Evolutionary conservation across 2,888 invertebrate genomes (phyloP), one percentile per base, ranked within the genome.

Genomic region (Enchytraeus crypticus): DNA sequence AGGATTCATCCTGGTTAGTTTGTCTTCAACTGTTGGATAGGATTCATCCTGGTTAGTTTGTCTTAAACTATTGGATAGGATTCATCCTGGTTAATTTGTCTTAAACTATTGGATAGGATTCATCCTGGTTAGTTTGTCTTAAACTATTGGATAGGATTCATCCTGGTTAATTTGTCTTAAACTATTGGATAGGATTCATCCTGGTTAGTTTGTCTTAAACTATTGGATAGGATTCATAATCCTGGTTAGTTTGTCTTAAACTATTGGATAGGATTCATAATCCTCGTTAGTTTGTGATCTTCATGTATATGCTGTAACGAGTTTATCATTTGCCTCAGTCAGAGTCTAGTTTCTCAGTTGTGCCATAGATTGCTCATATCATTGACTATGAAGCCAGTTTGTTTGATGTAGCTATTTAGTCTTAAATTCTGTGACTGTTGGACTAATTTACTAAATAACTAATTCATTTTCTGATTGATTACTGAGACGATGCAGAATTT

Each of bases 221-320:
- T 43, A 43, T 43, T 43, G n/a, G 11, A 43, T 11, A 43, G n/a
- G 43, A 43, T 43, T 14, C 43, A n/a, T n/a, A n/a, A 14, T 43
- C 14, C 43, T 43, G 43, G 11, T 11, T 11, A 14, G n/a, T 43
- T 43, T 43, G 43, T n/a, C 11, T 85, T 57, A 92, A 92, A 79
- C 80, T 91, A 30, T 79, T 92, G 51, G 89, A 89, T 75, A 83
- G 88, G 68, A 87, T 89, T 61, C 85, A 87, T 51, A 89, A 88
- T 79, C 84, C 88, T 56, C 79, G 79, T 79, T 33, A 32, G 66
- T 55, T 18, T 5, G 0, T 56, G n/a, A n/a, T n/a, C n/a, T n/a
- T n/a, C n/a, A n/a, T n/a, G n/a, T n/a, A n/a, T n/a, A n/a, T n/a
- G n/a, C n/a, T n/a, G n/a, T n/a, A n/a, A n/a, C n/a, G n/a, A n/a